phyloP scores from a whole-genome alignment of 2,797 vertebrate genomes.

The Echiichthys vipera region DNA sequence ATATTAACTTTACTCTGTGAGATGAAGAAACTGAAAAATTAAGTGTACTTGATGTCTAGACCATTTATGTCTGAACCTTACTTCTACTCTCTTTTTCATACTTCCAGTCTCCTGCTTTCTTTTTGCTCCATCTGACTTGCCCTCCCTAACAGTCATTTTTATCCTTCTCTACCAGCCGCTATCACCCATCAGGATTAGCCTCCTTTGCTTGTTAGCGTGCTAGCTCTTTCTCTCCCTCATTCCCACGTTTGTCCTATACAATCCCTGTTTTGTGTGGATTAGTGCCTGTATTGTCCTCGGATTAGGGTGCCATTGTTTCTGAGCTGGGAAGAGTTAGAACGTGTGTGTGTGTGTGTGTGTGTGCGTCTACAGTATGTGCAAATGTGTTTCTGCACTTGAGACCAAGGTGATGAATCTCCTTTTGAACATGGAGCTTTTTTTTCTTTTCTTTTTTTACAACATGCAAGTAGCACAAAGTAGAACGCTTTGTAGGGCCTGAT shows the following conservation, averaged over 20 bases:
- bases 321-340: slow-evolving; percentile 53
- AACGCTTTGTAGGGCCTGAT: slow-evolving; percentile 6
- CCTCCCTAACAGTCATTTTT: slow-evolving; percentile 52
- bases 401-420: slow-evolving; percentile 40
- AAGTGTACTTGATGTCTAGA: not conserved
- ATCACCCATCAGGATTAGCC: slow-evolving; percentile 80
- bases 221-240: slow-evolving; percentile 41
- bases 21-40: not conserved
- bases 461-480: slow-evolving; percentile 11
- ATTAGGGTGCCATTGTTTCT: slow-evolving; percentile 79
- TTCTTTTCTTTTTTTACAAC: not conserved
- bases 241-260: slow-evolving; percentile 66
- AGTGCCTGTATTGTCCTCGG: slow-evolving; percentile 75
- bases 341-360: slow-evolving; percentile 6
- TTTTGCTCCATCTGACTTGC: not conserved
- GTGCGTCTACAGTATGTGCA: slow-evolving; percentile 23
- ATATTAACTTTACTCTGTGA: not conserved
- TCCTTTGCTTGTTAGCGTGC: slow-evolving; percentile 50
- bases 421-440: slow-evolving; percentile 26
- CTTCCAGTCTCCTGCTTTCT: not conserved
- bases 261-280: slow-evolving; percentile 80
- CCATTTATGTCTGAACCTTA: not conserved
- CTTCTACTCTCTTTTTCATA: not conserved
- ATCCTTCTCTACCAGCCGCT: slow-evolving; percentile 57
- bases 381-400: slow-evolving; percentile 25